Evolutionary conservation across 2,888 invertebrate genomes (phyloP), one percentile per base, ranked within the genome.

Genomic region (Tiliacea aurago): DNA sequence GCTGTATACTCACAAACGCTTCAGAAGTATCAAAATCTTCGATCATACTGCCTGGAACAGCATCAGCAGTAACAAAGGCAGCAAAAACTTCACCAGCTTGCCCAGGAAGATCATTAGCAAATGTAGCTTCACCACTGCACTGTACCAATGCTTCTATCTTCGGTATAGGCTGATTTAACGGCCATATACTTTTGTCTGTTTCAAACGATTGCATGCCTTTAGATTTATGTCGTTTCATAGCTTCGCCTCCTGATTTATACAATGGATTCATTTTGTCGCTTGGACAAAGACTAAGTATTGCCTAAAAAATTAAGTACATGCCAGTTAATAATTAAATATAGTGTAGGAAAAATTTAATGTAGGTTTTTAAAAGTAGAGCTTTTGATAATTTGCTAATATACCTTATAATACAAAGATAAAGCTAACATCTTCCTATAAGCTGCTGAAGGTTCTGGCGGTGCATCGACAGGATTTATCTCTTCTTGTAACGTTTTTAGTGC

Each of bases 121-220:
- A 98, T 80, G 96, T 94, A 0, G 97, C 97, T 90, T 98, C 97
- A 0, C 98, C 98, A 66, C 97, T 96, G 80, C 97, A 97, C 92
- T 97, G 97, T 2, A 87, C 94, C 85, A 94, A 76, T 10, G 91
- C 97, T 89, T 97, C 98, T 7, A 97, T 81, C 93, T 98, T 98
- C 0, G 97, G 96, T 56, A 98, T 90, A 0, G 98, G 97, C 87
- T 98, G 93, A 80, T 97, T 97, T 47, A 98, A 84, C 0, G 98
- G 98, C 97, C 97, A 98, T 55, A 97, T 82, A 0, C 94, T 92
- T 69, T 97, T 95, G 82, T 98, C 96, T 0, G 97, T 97, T 67
- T 97, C 97, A 87, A 96, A 98, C 45, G 96, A 95, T 89, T 98
- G 98, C 58, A 91, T 94, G 0, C 97, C 98, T 7, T 95, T 94